phyloP scores from a whole-genome alignment of 2,888 invertebrate genomes.

The Dyspetes luteomarginatus region DNA sequence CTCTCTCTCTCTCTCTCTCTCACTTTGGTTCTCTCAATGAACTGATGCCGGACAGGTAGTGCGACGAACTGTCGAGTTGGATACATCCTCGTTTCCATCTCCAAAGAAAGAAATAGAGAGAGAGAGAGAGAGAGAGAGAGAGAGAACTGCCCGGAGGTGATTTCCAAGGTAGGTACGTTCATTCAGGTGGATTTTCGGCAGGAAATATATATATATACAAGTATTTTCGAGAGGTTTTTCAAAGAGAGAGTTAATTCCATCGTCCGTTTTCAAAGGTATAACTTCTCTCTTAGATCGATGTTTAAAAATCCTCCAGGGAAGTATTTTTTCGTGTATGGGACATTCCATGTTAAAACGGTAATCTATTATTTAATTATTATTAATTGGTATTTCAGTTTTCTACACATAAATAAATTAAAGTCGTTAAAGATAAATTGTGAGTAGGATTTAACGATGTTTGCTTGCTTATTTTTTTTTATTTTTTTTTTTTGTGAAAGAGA shows the following conservation, averaged over 20 bases:
- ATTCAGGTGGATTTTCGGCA: constrained; percentile 4
- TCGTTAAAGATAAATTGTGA: no score
- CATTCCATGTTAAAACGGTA: no score
- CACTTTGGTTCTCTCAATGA: no score
- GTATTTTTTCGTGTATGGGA: not conserved
- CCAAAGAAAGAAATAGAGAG: not conserved
- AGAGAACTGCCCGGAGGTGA: constrained; percentile 20
- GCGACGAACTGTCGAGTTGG: not conserved
- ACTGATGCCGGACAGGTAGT: constrained; percentile 36
- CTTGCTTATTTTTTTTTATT: not conserved
- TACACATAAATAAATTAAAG: no score
- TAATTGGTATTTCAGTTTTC: no score
- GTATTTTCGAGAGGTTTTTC: not conserved
- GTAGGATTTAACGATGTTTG: no score
- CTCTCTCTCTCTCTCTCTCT: not conserved
- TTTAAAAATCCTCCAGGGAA: not conserved
- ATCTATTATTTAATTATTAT: no score
- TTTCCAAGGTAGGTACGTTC: constrained; percentile 11
- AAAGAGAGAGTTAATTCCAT: not conserved
- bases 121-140: not conserved
- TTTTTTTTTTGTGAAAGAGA: not conserved
- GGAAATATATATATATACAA: not conserved
- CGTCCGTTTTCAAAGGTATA: not conserved
- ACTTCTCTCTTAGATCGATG: not conserved
- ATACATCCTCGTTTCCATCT: constrained; percentile 9